These are phyloP conservation scores for Theocolax elegans DNA, from an alignment of 1,140 invertebrate genomes.

Conservation along the genomic window DNA sequence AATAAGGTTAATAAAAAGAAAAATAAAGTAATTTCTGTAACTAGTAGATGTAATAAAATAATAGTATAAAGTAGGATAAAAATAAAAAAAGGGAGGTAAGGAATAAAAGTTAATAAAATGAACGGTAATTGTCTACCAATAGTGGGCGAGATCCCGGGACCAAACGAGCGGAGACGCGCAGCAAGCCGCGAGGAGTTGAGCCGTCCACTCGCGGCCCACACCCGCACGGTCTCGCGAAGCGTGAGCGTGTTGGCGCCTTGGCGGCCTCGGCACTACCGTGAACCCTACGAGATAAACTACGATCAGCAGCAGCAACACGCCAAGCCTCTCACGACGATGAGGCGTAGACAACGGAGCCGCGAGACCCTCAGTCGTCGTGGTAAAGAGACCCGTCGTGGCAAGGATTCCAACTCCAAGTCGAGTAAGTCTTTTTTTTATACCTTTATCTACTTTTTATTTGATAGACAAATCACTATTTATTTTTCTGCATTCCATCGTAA, in stretches of 20 bases:
- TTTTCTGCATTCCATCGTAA: too few relatives aligned
- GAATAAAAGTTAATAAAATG: too few relatives aligned
- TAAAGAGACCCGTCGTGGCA: slow-evolving; percentile 42
- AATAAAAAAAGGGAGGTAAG: too few relatives aligned
- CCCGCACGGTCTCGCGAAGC: slow-evolving; percentile 81
- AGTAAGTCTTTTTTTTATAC: background rate
- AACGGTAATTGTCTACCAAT: too few relatives aligned
- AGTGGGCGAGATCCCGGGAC: slow-evolving; percentile 80
- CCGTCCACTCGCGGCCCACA: slow-evolving; percentile 72
- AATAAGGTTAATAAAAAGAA: too few relatives aligned
- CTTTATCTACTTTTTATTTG: background rate
- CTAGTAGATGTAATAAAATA: too few relatives aligned
- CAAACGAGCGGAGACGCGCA: slow-evolving; percentile 70
- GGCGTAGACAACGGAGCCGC: slow-evolving; percentile 61
- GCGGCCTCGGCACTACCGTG: slow-evolving; percentile 79
- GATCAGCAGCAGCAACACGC: slow-evolving; percentile 73
- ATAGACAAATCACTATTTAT: too few relatives aligned
- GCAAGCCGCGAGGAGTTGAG: slow-evolving; percentile 78
- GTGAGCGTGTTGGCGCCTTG: slow-evolving; percentile 86
- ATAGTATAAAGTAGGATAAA: too few relatives aligned
- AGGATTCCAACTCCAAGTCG: slow-evolving; percentile 28
- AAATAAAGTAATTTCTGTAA: too few relatives aligned
- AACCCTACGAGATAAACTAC: slow-evolving; percentile 83
- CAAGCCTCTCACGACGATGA: slow-evolving; percentile 60
- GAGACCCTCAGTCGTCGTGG: slow-evolving; percentile 62